Evolutionary conservation across 2,797 vertebrate species (phyloP), one percentile per base, ranked within the genome.

Genomic region (Thamnophis elegans): DNA sequence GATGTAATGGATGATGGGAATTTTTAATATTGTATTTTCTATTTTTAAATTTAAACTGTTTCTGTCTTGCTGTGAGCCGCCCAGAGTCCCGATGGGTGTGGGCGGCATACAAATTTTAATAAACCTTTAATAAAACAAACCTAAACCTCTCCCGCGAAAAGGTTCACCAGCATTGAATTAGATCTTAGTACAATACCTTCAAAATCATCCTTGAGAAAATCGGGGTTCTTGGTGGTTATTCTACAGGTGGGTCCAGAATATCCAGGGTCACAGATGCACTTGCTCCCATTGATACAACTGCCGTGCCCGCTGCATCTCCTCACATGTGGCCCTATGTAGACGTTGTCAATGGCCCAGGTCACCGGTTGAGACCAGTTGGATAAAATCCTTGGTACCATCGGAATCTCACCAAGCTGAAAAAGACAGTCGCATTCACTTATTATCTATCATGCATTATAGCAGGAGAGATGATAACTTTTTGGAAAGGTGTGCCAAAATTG

Each of bases 191-290:
- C n/a, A 26, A 89, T 98, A 99, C 99, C 99, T 99, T 99, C 99
- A 97, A 99, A 99, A 96, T 99, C 99, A 94, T 99, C 99, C 95
- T 99, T 99, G n/a, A 99, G 98, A 96, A 99, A 99, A 95, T 99
- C 99, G 3, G 98, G 97, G 94, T 99, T 99, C 96, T 98, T 99
- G 88, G 97, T 98, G 94, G 98, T 98, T 89, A 98, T 97, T 94
- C 98, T 99, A 96, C 99, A 99, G 95, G 98, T 99, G 1, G 98
- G 97, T 47, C 99, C 99, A 7, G 99, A 98, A 96, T 98, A 99
- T 1, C 98, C 98, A 0, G 98, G 97, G 94, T 99, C 99, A 93
- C 99, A 99, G 94, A 98, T 96, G 95, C 99, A 99, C 94, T 98
- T 98, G 25, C 98, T 98, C 59, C 99, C 99, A 0, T 98, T 98